A percentile compares a stretch with the other conserved stretches of the same genome.
These are phyloP conservation scores for Lytechinus pictus DNA, from an alignment of 35 echinoderm and acorn worm genomes.

Conservation along the genomic window DNA sequence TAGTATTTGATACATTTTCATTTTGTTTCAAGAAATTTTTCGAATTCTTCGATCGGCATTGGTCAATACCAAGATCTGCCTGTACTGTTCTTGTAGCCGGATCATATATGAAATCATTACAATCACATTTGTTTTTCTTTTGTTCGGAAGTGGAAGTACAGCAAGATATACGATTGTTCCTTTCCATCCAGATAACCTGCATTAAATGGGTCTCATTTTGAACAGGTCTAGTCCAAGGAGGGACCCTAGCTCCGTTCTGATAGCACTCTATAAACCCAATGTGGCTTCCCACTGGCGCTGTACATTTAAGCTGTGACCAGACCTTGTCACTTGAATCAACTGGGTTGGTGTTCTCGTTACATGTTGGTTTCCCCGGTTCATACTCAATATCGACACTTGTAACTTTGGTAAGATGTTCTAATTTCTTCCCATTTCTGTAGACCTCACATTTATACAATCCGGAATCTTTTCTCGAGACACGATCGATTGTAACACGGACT, in stretches of 20 bases:
- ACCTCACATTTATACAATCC: neutral
- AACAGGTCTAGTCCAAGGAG: neutral
- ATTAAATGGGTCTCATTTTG: neutral
- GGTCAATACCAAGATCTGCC: neutral
- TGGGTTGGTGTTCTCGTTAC: neutral
- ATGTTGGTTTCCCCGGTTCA: neutral
- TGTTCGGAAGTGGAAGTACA: neutral
- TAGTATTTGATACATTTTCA: neutral
- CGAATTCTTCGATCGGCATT: neutral
- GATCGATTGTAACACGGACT: neutral
- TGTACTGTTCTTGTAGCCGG: neutral
- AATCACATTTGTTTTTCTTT: neutral
- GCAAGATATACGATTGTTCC: neutral
- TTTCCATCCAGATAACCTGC: neutral
- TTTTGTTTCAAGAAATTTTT: neutral
- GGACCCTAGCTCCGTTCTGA: neutral
- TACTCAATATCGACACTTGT: neutral
- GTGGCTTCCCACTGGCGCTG: neutral
- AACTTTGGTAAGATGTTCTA: neutral
- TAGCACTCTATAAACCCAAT: neutral
- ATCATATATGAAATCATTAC: neutral
- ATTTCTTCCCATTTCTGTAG: neutral
- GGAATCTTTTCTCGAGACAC: neutral
- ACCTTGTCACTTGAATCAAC: neutral
- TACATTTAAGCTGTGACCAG: neutral